These are phyloP conservation scores for Pseudochromis fuscus DNA, from an alignment of 2,797 vertebrate genomes.

Conservation along the genomic window DNA sequence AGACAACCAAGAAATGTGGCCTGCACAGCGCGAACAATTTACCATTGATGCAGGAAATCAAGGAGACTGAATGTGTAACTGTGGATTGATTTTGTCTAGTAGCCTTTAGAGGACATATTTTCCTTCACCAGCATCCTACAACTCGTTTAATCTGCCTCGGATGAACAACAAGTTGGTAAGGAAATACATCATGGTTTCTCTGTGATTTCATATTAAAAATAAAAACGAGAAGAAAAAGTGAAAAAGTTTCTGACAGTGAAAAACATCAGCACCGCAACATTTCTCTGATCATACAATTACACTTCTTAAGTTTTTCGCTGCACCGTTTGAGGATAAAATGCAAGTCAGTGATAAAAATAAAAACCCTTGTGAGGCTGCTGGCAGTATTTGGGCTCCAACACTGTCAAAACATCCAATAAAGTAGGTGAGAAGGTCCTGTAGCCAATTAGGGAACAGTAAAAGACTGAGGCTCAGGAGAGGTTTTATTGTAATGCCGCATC, in stretches of 20 bases:
- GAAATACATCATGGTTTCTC: too few relatives aligned
- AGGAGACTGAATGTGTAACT: slow-evolving; percentile 28
- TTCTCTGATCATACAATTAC: background rate
- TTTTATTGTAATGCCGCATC: slow-evolving; percentile 68
- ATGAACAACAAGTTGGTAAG: too few relatives aligned
- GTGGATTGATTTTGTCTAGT: slow-evolving; percentile 21
- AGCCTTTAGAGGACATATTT: slow-evolving; percentile 15
- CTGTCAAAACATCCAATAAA: slow-evolving; percentile 76
- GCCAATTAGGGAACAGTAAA: slow-evolving; percentile 77
- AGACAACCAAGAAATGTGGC: slow-evolving; percentile 45
- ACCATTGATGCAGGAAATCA: slow-evolving; percentile 43
- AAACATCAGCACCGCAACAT: background rate
- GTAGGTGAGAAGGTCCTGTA: slow-evolving; percentile 73
- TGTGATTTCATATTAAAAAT: too few relatives aligned
- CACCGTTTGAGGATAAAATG: slow-evolving; percentile 30
- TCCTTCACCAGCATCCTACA: slow-evolving; percentile 6
- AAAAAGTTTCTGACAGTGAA: background rate
- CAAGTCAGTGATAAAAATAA: slow-evolving; percentile 32
- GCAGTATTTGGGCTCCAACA: slow-evolving; percentile 52
- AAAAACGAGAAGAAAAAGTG: background rate
- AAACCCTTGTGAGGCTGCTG: slow-evolving; percentile 30
- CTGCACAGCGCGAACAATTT: slow-evolving; percentile 51
- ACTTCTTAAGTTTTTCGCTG: slow-evolving; percentile 19
- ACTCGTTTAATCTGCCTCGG: too few relatives aligned
- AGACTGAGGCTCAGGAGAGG: slow-evolving; percentile 54